Conservation (phyloP, 2,113 vertebrate genomes). For the Nannobrachium achirus region DNA sequence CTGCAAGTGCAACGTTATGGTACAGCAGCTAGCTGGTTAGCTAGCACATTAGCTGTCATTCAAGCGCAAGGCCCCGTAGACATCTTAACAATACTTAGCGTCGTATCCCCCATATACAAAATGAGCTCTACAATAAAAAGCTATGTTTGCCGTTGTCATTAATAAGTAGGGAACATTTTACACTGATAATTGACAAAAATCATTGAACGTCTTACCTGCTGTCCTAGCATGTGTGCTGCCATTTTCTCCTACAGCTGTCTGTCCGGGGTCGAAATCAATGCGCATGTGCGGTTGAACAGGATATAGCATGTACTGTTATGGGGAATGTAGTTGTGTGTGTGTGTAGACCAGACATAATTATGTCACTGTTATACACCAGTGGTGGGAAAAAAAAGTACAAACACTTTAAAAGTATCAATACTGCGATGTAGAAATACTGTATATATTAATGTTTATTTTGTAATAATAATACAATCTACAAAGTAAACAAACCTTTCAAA, state of each 20-base stretch:
- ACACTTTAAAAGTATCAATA: too few relatives aligned
- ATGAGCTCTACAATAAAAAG: too few relatives aligned
- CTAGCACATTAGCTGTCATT: slow-evolving; percentile 73
- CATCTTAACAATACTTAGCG: not conserved
- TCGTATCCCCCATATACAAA: not conserved
- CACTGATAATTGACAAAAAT: slow-evolving; percentile 8
- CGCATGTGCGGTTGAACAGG: slow-evolving; percentile 51
- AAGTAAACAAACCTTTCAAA: too few relatives aligned
- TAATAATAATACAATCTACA: too few relatives aligned
- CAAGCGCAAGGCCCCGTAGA: slow-evolving; percentile 58
- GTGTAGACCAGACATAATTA: too few relatives aligned
- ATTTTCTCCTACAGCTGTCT: slow-evolving; percentile 75
- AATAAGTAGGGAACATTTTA: fast-evolving
- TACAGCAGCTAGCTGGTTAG: slow-evolving; percentile 42
- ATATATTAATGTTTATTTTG: too few relatives aligned
- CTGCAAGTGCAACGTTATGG: slow-evolving; percentile 11
- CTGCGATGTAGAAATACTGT: too few relatives aligned
- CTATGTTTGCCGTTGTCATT: not conserved
- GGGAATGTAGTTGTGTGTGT: slow-evolving; percentile 57
- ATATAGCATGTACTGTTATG: not conserved
- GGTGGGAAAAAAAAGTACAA: too few relatives aligned
- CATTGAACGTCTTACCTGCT: slow-evolving; percentile 81
- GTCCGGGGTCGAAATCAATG: slow-evolving; percentile 43
- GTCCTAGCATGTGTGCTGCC: slow-evolving; percentile 68
- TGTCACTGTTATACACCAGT: too few relatives aligned